Base-by-base conservation (phyloP, 1,140 invertebrate species). In the Augochlora pura region DNA sequence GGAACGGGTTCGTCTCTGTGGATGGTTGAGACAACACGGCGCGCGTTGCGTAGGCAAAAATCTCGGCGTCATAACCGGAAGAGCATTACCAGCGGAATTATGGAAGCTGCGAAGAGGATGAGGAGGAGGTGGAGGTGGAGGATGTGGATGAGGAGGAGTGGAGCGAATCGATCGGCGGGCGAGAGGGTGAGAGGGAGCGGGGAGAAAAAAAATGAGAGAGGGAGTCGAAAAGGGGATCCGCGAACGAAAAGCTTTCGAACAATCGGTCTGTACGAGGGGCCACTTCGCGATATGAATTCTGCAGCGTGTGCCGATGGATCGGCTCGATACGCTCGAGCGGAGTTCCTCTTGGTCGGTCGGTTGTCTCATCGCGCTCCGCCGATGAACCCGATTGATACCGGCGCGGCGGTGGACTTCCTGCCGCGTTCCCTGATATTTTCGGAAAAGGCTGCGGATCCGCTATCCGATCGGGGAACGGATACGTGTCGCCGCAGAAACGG, bases 251-350 rank as follows among this genome's bases (percentile, higher is more conserved):
- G 74, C 65, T 63, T 46, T 64, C 23, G 74, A 71, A 73, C 71
- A 57, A 86, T 77, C 63, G 73, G 76, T 70, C 52, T 42, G 38
- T 67, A 64, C 38, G 75, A 78, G 62, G 46, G 63, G 57, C 49
- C 57, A 82, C 65, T 83, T 76, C 64, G 80, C 75, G 80, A 87
- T 87, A 89, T 87, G 85, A 89, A 88, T 88, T 86, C 81, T 87
- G 88, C 87, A 87, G 62, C 72, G 87, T 88, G 77, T 65, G 79
- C 66, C 80, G 79, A 86, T 87, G 73, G 52, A 82, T 83, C 25
- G 75, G n/a, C n/a, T 59, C 42, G 86, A 88, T 88, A 87, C 67
- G 70, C 62, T 46, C 64, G 42, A 21, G 10, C 25, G 38, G 46
- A 66, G 82, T 81, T 71, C 82, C 82, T 80, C 59, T 21, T 62